These are phyloP conservation scores for Nymphalis c-album DNA, from an alignment of 2,888 invertebrate species.

Conservation along the genomic window DNA sequence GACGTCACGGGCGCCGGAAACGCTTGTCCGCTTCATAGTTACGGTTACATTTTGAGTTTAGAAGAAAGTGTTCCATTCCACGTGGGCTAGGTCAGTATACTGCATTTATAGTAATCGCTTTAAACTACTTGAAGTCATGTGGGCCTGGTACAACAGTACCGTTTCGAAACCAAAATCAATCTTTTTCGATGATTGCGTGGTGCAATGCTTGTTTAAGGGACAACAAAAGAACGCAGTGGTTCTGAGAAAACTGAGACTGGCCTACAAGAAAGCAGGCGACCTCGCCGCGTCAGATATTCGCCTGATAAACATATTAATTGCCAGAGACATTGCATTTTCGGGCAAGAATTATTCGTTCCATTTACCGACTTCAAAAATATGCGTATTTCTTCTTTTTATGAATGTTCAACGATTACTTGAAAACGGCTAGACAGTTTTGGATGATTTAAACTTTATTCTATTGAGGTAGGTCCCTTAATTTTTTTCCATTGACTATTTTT, in stretches of 20 bases:
- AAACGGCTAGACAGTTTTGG: no score
- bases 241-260: conserved; percentile 44
- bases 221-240: conserved; percentile 32
- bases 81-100: conserved; percentile 74
- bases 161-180: conserved; percentile 25
- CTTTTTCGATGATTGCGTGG: conserved; percentile 21
- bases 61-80: conserved; percentile 72
- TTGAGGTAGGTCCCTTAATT: no score
- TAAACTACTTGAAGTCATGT: conserved; percentile 26
- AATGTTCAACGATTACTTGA: no score
- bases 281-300: conserved; percentile 49
- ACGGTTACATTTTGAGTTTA: conserved; percentile 80
- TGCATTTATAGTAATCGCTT: conserved; percentile 39
- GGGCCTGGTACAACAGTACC: conserved; percentile 22
- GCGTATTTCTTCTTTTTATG: no score
- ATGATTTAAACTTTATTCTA: no score
- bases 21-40: conserved; percentile 76
- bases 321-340: conserved; percentile 37
- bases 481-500: no score
- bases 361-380: background rate
- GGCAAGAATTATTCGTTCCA: conserved; percentile 20
- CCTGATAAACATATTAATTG: conserved; percentile 62
- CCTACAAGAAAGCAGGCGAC: conserved; percentile 59
- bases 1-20: conserved; percentile 81
- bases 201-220: conserved; percentile 25